Base-by-base conservation (phyloP, 2,888 invertebrate species). In the Agrotis puta region DNA sequence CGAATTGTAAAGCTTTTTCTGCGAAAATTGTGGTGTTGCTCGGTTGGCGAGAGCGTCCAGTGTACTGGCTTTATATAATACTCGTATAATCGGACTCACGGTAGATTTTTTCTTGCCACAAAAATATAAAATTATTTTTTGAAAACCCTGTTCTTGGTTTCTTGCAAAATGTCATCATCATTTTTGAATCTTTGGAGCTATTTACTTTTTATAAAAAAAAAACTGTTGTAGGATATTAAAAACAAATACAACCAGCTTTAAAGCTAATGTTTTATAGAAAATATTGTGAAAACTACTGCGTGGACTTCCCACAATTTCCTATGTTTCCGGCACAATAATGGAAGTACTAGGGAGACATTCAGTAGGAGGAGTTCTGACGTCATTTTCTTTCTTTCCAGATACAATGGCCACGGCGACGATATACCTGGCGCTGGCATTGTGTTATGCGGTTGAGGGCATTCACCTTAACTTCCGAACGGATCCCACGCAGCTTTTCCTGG, bases 371-470 rank as follows among this genome's bases (percentile, higher is more conserved):
- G 20, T 63, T 48, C 62, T 77, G 48, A 81, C 24, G 54, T 53
- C 72, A 81, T 79, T 75, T 16, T 82, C 58, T 79, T 75, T 84
- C 48, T 63, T 92, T 90, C 24, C 91, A 93, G 93, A 72, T 74
- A 88, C 51, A 79, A 92, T 90, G 90, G 78, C 80, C 5, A 80
- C 78, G 58, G 65, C 67, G n/a, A 65, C 69, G 33, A 59, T 88
- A 24, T 77, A 88, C 33, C 22, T 88, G 43, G 64, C 82, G 33
- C 64, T 92, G 75, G 85, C 87, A 75, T 73, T 89, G 24, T 87
- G 82, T 67, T 77, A 83, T 63, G 84, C 82, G n/a, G 87, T 81
- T 14, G 84, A 87, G 18, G 82, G 87, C 56, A 76, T 87, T 47
- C 85, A 88, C 57, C 57, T 85, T 20, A 84, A 78, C 72, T 75